A percentile compares a stretch with the other conserved stretches of the same genome.
Conservation (phyloP, 2,888 invertebrate genomes). For the Diaperis boleti region DNA sequence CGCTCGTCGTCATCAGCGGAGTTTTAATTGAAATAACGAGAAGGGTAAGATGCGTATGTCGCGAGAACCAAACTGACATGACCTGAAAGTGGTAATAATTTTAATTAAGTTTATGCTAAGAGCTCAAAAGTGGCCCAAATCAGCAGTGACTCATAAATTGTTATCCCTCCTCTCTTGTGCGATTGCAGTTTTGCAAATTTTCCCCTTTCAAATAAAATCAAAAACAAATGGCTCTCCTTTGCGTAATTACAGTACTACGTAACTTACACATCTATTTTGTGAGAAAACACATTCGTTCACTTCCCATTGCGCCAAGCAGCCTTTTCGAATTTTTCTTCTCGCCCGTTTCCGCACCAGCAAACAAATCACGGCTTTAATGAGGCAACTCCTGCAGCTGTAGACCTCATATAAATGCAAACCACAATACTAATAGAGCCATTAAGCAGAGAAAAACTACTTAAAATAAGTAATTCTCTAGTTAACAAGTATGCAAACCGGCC, state of each 20-base stretch:
- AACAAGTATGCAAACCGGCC: conserved; percentile 42
- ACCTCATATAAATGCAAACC: conserved; percentile 36
- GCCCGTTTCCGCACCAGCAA: conserved; percentile 18
- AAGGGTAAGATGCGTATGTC: conserved; percentile 1
- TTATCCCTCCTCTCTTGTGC: no score
- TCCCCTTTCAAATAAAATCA: no score
- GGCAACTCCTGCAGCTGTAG: conserved; percentile 34
- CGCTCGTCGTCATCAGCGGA: background rate
- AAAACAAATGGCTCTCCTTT: no score
- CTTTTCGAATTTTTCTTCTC: conserved; percentile 13
- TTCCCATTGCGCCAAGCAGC: conserved; percentile 1
- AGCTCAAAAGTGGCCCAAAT: no score
- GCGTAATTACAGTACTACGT: no score
- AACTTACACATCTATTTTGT: background rate
- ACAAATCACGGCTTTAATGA: conserved; percentile 35
- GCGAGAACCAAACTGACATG: background rate
- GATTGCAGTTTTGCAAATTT: no score
- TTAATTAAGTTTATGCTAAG: no score
- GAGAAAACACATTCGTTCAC: conserved; percentile 3
- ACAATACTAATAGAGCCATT: conserved; percentile 41
- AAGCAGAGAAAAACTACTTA: conserved; percentile 31
- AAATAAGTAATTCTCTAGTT: conserved; percentile 40
- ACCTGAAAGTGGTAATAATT: no score
- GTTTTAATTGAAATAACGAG: conserved; percentile 6
- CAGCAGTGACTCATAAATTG: no score